Conservation (phyloP, 2,113 vertebrate species). For the Origma solitaria region DNA sequence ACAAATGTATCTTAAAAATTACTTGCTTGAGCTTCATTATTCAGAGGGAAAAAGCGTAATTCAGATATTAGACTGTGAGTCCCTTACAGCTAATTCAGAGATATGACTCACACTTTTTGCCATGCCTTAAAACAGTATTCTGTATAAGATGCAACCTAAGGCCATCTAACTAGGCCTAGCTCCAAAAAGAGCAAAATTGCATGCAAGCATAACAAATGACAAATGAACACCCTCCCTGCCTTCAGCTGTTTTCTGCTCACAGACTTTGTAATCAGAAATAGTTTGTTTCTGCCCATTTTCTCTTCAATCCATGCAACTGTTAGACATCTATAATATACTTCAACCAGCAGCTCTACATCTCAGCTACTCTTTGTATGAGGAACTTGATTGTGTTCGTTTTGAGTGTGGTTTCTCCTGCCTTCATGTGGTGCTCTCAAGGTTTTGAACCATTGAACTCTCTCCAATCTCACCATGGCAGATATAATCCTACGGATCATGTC, state of each 20-base stretch:
- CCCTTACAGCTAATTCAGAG: neutral
- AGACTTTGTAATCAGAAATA: neutral
- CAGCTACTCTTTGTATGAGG: neutral
- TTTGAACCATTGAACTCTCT: neutral
- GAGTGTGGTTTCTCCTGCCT: fast-evolving
- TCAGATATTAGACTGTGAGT: neutral
- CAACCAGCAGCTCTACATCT: neutral
- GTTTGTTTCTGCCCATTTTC: neutral
- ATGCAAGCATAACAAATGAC: neutral
- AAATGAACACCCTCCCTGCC: neutral
- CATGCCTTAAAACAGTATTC: neutral
- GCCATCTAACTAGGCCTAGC: neutral
- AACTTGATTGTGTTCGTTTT: neutral
- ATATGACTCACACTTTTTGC: neutral
- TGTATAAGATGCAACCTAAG: neutral
- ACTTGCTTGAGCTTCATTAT: neutral
- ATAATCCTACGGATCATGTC: neutral
- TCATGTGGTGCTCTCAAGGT: neutral
- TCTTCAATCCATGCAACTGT: neutral
- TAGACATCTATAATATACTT: neutral
- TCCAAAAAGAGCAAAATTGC: neutral
- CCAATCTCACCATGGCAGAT: neutral
- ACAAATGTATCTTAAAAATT: neutral
- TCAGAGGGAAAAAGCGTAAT: neutral
- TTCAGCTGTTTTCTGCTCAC: neutral